Evolutionary conservation across 35 echinoderm and acorn worm species (phyloP).

Genomic region (Eucidaris tribuloides): DNA sequence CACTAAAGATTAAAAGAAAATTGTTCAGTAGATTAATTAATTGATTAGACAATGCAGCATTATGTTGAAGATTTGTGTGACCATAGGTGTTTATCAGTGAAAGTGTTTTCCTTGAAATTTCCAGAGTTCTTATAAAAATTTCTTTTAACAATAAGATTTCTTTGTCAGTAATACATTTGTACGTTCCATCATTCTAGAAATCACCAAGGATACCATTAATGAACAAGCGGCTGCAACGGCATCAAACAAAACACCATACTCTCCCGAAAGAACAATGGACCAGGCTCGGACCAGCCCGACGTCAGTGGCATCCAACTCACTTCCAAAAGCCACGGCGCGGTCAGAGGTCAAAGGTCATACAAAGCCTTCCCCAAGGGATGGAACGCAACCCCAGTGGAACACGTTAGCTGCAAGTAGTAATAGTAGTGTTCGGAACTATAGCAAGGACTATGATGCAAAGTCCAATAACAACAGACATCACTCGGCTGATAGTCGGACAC

Average conservation of each 20-base stretch:
- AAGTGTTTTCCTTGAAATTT: too few relatives aligned
- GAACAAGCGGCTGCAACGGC: not conserved
- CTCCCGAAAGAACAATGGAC: not conserved
- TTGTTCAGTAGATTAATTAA: too few relatives aligned
- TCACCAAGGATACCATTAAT: conserved; percentile 21
- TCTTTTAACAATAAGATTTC: too few relatives aligned
- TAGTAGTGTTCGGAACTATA: not conserved
- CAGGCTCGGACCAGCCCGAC: not conserved
- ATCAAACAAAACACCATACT: not conserved
- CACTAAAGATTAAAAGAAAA: too few relatives aligned
- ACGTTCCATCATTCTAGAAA: too few relatives aligned
- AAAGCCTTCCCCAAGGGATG: conserved; percentile 16
- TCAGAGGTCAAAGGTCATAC: not conserved
- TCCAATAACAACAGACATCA: conserved; percentile 51
- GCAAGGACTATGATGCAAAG: conserved; percentile 51
- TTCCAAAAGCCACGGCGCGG: not conserved
- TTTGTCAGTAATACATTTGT: too few relatives aligned
- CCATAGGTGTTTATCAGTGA: too few relatives aligned
- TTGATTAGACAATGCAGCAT: too few relatives aligned
- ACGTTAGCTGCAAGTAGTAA: conserved; percentile 4
- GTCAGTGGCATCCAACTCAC: not conserved
- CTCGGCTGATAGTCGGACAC: not conserved
- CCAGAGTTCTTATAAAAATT: too few relatives aligned
- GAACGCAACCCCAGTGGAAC: conserved; percentile 8
- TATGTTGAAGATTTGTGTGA: too few relatives aligned